Base-by-base conservation (phyloP, 2,888 invertebrate genomes). In the Brenthis hecate region DNA sequence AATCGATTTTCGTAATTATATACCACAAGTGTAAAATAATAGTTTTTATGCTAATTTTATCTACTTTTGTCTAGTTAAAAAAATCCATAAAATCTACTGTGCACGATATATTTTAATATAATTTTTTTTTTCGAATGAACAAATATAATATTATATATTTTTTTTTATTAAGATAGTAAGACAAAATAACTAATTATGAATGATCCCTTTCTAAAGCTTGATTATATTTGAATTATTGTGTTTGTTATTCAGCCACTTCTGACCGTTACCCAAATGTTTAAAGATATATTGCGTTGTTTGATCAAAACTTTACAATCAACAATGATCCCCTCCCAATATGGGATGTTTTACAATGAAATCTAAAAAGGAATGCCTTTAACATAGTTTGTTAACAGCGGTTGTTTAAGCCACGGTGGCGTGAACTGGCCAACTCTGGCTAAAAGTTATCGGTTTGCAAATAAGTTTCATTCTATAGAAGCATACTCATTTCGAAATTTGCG, bases 401-500 rank as follows among this genome's bases (percentile, higher is more conserved):
- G 78, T 80, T 76, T 74, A 74, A 77, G 74, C 80, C 76, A 70
- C 73, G 80, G 78, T 71, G 82, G 84, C 82, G 79, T 81, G 80
- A 86, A 85, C 87, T 85, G 85, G 80, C 84, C 82, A 85, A 84
- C 85, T 84, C 81, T 76, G 75, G 78, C 83, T 82, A 85, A 90
- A 91, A 91, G 88, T 91, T 91, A 90, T 89, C 83, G 85, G 90
- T 89, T 89, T 88, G 87, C 89, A 86, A 90, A 90, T 91, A 91
- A 91, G 87, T 91, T 88, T 87, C 36, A 43, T 43, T 11, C 88
- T 87, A 88, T 87, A 85, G 85, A 83, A 81, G 81, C 87, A 88
- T 85, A 88, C 87, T 90, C 88, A 85, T 90, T 88, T 85, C 86
- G 78, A 90, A 90, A 88, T 90, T 90, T 90, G 91, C 84, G 91